Evolutionary conservation across 1,140 invertebrate species (phyloP), one percentile per base, ranked within the genome.

Genomic region (Stegodyphus dumicola): DNA sequence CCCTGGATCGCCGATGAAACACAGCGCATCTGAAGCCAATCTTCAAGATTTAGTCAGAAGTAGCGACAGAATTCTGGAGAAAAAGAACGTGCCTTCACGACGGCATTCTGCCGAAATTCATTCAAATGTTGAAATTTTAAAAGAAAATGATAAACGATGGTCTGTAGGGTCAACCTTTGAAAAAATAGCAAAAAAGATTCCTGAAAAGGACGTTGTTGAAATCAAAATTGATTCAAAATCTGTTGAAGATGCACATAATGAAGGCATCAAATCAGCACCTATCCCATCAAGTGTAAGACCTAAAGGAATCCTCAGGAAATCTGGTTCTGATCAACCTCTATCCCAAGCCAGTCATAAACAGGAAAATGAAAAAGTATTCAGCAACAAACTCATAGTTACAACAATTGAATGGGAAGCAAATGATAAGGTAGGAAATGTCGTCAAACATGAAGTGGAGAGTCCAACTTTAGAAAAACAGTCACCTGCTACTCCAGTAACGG

Each of bases 251-350:
- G 69, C 17, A 7, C 69, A 83, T 15, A 76, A 75, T 13, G 81
- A 84, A 54, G 81, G 81, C n/a, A 84, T 84, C 65, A 84, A 85
- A 18, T 85, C 83, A 4, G 83, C 83, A 15, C 83, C 83, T 9
- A 78, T 85, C 6, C 74, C 83, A 6, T 71, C 66, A 9, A 77
- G 65, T 33, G 67, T 78, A 1, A 70, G 74, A 18, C 83, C 83
- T 4, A 77, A 78, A 52, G 48, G 83, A 11, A 85, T 85, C 48
- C 76, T 85, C 18, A 70, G 51, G 18, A 85, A 85, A 48, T 85
- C 83, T 6, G 83, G 83, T 6, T 85, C 83, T 6, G 83, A 85
- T 33, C 83, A 85, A n/a, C 83, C 83, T 5, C 67, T 85, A 6
- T 70, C 64, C 6, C 80, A 83, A 17, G 48, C 10, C 13, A 64